Conservation (phyloP, 2,113 vertebrate genomes). For the Empidonax alnorum region DNA sequence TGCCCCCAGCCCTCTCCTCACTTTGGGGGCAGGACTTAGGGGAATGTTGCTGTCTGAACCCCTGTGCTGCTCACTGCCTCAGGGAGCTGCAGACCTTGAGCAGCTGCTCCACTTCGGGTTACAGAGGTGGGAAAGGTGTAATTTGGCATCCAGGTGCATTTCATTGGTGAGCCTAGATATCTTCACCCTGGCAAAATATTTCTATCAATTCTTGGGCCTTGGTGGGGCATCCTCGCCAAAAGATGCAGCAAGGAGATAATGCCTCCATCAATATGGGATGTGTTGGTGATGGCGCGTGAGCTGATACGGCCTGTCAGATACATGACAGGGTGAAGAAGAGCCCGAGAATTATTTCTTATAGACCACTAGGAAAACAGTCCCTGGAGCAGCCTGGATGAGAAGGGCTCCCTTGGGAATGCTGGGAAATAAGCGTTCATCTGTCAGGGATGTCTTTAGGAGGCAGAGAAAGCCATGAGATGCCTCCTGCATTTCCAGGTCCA, state of each 20-base stretch:
- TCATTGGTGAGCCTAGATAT: constrained; percentile 51
- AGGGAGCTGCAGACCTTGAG: constrained; percentile 39
- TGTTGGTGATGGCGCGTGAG: constrained; percentile 57
- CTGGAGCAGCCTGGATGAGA: constrained; percentile 60
- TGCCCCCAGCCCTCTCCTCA: background rate
- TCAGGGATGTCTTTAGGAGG: constrained; percentile 67
- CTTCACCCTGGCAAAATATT: constrained; percentile 1
- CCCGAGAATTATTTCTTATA: constrained; percentile 74
- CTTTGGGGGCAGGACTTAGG: background rate
- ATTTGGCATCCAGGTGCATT: constrained; percentile 61
- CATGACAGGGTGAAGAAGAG: constrained; percentile 65
- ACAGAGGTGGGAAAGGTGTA: constrained; percentile 38
- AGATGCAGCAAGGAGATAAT: constrained; percentile 57
- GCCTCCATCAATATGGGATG: constrained; percentile 63
- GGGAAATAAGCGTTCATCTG: constrained; percentile 69
- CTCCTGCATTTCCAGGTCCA: background rate
- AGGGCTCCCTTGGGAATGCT: constrained; percentile 63
- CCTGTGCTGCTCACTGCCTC: background rate
- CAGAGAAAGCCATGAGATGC: constrained; percentile 32
- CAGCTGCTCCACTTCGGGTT: constrained; percentile 45
- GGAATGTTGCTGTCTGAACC: fast-evolving
- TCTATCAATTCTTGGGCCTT: constrained; percentile 59
- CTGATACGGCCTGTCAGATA: constrained; percentile 72
- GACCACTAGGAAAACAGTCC: constrained; percentile 71
- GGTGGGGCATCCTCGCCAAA: constrained; percentile 39